These are phyloP conservation scores for Ectemnius continuus DNA, from an alignment of 2,888 invertebrate genomes.

Conservation along the genomic window DNA sequence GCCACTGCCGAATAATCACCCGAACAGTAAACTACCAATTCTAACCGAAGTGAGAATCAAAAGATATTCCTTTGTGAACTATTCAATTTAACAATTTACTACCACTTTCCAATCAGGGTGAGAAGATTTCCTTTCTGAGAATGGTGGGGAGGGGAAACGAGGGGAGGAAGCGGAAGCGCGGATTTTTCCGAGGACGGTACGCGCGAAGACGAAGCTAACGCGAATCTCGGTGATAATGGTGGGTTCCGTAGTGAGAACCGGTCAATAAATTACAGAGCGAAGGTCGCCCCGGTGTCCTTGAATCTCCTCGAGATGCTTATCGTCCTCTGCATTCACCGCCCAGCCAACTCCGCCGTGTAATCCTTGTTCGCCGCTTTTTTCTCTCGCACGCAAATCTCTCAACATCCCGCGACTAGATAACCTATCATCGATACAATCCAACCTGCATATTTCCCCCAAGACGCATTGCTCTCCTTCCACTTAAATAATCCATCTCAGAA, in stretches of 20 bases:
- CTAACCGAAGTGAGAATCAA: too few relatives aligned
- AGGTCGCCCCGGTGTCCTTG: constrained; percentile 42
- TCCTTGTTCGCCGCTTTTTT: background rate
- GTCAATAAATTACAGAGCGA: constrained; percentile 39
- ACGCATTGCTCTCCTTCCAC: too few relatives aligned
- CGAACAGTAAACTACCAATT: too few relatives aligned
- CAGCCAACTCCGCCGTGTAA: background rate
- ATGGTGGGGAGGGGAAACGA: background rate
- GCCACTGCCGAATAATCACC: too few relatives aligned
- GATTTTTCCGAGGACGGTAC: background rate
- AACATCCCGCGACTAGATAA: too few relatives aligned
- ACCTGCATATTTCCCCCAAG: background rate
- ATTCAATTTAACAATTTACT: too few relatives aligned
- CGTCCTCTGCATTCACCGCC: constrained; percentile 10
- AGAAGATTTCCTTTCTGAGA: too few relatives aligned
- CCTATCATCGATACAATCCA: constrained; percentile 1
- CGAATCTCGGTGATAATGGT: constrained; percentile 24
- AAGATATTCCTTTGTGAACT: too few relatives aligned
- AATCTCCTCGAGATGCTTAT: constrained; percentile 36
- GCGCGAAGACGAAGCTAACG: background rate
- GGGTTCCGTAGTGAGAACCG: constrained; percentile 23
- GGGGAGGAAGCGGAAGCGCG: background rate
- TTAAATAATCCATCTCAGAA: too few relatives aligned
- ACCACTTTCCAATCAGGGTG: too few relatives aligned
- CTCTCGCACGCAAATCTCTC: too few relatives aligned